Base-by-base conservation (phyloP, 2,113 vertebrate genomes). In the Heliornis fulica region DNA sequence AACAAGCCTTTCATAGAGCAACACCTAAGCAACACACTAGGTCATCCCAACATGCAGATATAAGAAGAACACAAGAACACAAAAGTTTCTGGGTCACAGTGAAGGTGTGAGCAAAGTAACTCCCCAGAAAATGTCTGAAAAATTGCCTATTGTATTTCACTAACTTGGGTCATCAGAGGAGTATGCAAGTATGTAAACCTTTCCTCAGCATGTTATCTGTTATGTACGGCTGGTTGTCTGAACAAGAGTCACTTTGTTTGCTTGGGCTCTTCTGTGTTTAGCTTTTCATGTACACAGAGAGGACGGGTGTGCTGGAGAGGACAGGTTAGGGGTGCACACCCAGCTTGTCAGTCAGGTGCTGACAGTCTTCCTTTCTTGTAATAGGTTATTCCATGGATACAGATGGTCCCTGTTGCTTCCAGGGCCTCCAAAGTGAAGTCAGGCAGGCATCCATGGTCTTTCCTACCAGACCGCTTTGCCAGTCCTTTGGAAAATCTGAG, bases 1-100 rank as follows among this genome's bases (percentile, higher is more conserved):
- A 96, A 95, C 60, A 78, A 71, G 20, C 3, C 0, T 70, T 96
- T 70, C 86, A 80, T 76, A 92, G 66, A 95, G 51, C 23, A 43
- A 70, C 0, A 1, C 16, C 28, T 72, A 72, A 92, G 85, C 40
- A 91, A 57, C 1, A 1, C 1, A 2, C 12, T 12, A 63, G 46
- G 26, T 70, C 79, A 75, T 86, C 38, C 54, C 54, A 57, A 7
- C 79, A 48, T 15, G 20, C 81, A 91, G 68, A 75, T 20, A 12
- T 3, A 83, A 77, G 2, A 53, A 15, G 45, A 85, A 59, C 0
- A 1, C 7, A 53, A 15, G 45, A 85, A 59, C 0, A 1, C 7
- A 72, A 45, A 2, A 56, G 83, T 57, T 75, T 25, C 63, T 36
- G 28, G n/a, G 59, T n/a, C 20, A 34, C 17, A 34, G 9, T 41